Conservation (phyloP, 2,797 vertebrate genomes). For the Pseudopleuronectes americanus region DNA sequence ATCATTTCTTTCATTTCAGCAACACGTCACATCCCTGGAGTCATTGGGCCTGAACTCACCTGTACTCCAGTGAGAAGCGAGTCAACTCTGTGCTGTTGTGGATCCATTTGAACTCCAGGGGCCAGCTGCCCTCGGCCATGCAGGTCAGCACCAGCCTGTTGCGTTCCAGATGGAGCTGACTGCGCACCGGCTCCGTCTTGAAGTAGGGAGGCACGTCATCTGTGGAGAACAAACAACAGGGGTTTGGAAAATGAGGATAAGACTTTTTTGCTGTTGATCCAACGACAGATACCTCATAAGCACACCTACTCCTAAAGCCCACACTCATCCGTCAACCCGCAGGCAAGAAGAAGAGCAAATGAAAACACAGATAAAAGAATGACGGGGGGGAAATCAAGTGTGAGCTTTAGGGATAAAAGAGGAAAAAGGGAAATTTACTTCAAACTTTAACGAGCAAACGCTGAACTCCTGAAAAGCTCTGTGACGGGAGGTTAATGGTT, state of each 20-base stretch:
- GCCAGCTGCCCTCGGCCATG: conserved; percentile 99
- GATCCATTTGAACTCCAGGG: conserved; percentile 98
- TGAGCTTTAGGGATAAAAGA: conserved; percentile 3
- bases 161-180: conserved; percentile 95
- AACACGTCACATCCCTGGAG: not conserved
- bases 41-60: conserved; percentile 76
- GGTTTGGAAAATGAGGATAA: not conserved
- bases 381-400: not conserved
- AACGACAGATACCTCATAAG: conserved; percentile 7
- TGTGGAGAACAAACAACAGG: conserved; percentile 57
- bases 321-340: conserved; percentile 9
- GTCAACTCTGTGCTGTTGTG: conserved; percentile 93
- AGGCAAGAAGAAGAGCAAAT: conserved; percentile 11
- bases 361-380: conserved; percentile 11
- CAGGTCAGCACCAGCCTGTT: conserved; percentile 97
- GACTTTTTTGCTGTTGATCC: no score
- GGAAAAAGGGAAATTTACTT: conserved; percentile 6
- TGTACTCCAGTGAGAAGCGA: conserved; percentile 96
- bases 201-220: conserved; percentile 97
- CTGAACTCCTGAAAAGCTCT: not conserved
- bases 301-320: conserved; percentile 11
- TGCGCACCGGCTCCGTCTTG: conserved; percentile 94
- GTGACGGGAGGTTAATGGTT: not conserved
- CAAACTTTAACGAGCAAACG: conserved; percentile 14
- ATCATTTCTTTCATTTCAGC: no score